phyloP scores from a whole-genome alignment of 2,113 vertebrate species.

The Malurus melanocephalus region DNA sequence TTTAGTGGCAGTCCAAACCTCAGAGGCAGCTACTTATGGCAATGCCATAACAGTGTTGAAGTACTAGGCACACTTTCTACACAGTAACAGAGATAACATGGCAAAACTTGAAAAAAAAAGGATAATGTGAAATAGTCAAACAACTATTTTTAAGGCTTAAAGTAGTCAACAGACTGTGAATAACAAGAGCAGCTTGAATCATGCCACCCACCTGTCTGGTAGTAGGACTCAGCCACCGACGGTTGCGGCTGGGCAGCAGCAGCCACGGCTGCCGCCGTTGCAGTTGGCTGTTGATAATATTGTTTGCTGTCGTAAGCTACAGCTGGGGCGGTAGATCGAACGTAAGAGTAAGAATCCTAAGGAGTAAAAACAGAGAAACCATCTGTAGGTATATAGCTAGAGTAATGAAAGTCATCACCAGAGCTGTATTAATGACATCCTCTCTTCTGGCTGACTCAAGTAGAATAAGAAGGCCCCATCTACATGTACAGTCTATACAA shows the following conservation, averaged over 20 bases:
- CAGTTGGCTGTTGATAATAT: slow-evolving; percentile 94
- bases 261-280: slow-evolving; percentile 83
- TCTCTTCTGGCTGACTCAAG: not conserved
- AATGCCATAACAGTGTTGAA: not conserved
- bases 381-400: not conserved
- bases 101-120: not conserved
- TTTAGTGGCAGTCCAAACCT: not conserved
- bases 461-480: not conserved
- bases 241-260: slow-evolving; percentile 90
- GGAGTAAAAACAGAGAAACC: not conserved
- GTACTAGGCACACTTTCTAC: not conserved
- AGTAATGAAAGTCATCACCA: not conserved
- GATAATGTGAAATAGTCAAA: not conserved
- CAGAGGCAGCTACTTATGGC: not conserved
- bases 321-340: slow-evolving; percentile 90
- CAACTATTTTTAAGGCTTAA: not conserved
- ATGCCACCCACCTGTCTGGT: slow-evolving; percentile 86
- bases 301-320: slow-evolving; percentile 96
- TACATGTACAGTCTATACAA: not conserved
- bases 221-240: slow-evolving; percentile 93
- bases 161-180: not conserved
- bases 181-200: not conserved
- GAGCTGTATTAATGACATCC: not conserved
- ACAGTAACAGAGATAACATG: not conserved
- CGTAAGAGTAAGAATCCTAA: slow-evolving; percentile 95